Evolutionary conservation across 2,113 vertebrate genomes (phyloP), one percentile per base, ranked within the genome.

Genomic region (Sorex fumeus): DNA sequence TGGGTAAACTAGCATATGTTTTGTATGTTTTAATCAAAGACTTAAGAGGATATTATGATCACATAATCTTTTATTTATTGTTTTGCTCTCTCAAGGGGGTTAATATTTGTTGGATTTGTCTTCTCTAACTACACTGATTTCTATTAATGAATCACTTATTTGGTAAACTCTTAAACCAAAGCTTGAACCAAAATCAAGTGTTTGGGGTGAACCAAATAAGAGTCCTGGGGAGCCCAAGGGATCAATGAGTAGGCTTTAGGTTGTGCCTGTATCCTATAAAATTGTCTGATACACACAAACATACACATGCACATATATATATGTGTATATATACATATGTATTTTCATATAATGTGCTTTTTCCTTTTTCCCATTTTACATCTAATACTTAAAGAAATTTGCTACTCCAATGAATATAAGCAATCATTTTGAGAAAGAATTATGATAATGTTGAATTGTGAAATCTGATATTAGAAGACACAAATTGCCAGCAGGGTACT

Each of bases 401-500:
- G 13, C 89, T 53, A 70, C 8, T 9, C 7, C 7, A 82, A 15
- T 64, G 82, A 95, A 72, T 45, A 4, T 4, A 79, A 88, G 2
- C 45, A 15, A 40, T 69, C 11, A 32, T 50, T 78, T 84, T 95
- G 47, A 72, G 30, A 85, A 82, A 25, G 15, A 30, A 8, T 74
- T 10, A 32, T 76, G 34, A 47, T 11, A 57, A 32, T 28, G 75
- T 67, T 89, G 34, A 36, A 40, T 69, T 81, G 53, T 76, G 34
- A 36, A 43, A 43, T 19, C 25, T 9, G 2, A 57, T 69, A 82
- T 64, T 47, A 70, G 62, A 43, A 66, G 45, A 34, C 32, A n/a
- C 30, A 91, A 64, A 70, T 71, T 72, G 69, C 88, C 90, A 76
- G 1, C 11, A 92, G 30, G 43, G 40, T 7, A 92, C 6, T 28